phyloP scores from a whole-genome alignment of 2,113 vertebrate genomes.

The Pionites leucogaster region DNA sequence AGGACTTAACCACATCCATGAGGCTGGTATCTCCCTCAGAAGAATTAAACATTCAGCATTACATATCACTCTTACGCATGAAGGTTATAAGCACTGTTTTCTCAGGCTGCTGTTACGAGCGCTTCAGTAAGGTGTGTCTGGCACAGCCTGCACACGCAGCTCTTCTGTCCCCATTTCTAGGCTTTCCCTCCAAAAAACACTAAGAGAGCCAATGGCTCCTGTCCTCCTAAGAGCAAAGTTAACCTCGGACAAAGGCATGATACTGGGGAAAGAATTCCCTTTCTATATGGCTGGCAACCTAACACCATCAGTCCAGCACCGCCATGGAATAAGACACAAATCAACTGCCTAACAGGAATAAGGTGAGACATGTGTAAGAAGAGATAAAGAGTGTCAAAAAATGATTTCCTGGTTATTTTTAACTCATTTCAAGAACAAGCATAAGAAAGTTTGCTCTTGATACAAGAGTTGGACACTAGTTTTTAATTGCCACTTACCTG shows the following conservation, averaged over 20 bases:
- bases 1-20: not conserved
- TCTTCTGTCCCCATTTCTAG: not conserved
- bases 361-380: not conserved
- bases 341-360: not conserved
- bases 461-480: not conserved
- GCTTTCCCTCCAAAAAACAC: not conserved
- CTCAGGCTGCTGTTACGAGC: not conserved
- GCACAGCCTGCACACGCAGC: not conserved
- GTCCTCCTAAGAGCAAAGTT: not conserved
- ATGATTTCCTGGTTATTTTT: not conserved
- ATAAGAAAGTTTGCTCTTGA: not conserved
- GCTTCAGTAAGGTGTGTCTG: not conserved
- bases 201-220: not conserved
- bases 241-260: not conserved
- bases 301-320: not conserved
- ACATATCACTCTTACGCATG: not conserved
- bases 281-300: not conserved
- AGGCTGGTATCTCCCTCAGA: not conserved
- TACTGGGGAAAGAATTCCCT: not conserved
- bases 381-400: not conserved
- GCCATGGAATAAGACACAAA: not conserved
- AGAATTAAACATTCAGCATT: not conserved
- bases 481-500: conserved; percentile 64
- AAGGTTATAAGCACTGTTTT: not conserved
- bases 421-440: not conserved